phyloP scores from a whole-genome alignment of 2,113 vertebrate species.

The Zosterops hypoxanthus region DNA sequence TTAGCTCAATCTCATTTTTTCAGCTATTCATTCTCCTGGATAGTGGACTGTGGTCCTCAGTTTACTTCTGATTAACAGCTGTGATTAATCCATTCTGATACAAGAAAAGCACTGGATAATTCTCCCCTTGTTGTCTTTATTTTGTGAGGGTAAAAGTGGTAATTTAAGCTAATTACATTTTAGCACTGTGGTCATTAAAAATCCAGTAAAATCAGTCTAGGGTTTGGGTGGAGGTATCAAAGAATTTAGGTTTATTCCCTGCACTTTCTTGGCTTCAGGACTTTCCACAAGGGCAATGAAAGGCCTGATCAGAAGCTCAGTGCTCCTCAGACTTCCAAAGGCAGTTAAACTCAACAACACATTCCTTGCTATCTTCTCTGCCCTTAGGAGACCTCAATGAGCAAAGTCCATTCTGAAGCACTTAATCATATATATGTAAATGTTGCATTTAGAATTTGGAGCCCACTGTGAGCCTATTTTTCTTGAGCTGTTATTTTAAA shows the following conservation, averaged over 20 bases:
- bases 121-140: background rate
- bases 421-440: conserved; percentile 40
- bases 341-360: background rate
- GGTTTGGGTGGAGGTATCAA: background rate
- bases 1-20: background rate
- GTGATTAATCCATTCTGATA: background rate
- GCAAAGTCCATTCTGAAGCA: background rate
- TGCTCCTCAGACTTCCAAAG: conserved; percentile 6
- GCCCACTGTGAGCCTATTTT: background rate
- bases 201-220: background rate
- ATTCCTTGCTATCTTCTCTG: background rate
- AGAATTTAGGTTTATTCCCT: conserved; percentile 5
- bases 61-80: background rate
- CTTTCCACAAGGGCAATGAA: background rate
- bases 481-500: conserved; percentile 41
- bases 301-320: background rate
- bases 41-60: background rate
- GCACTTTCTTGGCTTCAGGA: background rate
- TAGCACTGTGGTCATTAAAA: background rate
- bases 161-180: background rate
- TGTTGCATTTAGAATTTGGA: conserved; percentile 39
- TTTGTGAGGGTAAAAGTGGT: background rate
- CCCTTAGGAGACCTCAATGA: background rate
- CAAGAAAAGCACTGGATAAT: background rate
- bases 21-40: background rate